phyloP scores from a whole-genome alignment of 2,888 invertebrate species.

The Ormyrus rosae region DNA sequence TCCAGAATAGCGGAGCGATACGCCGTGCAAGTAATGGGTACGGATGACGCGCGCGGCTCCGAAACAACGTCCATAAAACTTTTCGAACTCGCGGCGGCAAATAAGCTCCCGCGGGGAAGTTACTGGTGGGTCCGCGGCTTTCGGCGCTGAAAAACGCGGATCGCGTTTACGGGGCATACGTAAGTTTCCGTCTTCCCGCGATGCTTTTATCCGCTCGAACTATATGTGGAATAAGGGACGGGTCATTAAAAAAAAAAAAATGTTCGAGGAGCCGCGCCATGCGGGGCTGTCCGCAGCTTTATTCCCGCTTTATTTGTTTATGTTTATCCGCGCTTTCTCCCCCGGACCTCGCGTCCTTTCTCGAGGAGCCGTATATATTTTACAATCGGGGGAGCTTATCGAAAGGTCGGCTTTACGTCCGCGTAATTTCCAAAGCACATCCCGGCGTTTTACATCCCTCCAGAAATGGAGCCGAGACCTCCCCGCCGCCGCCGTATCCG shows the following conservation, averaged over 20 bases:
- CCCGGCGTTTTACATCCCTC: no score
- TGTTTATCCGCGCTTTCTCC: slow-evolving; percentile 17
- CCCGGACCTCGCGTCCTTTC: neutral
- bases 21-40: no score
- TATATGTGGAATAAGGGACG: no score
- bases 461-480: no score
- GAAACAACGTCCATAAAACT: slow-evolving; percentile 33
- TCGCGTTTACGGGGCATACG: neutral
- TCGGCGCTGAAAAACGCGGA: neutral
- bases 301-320: slow-evolving; percentile 12
- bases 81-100: neutral
- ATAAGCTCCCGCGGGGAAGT: slow-evolving; percentile 29
- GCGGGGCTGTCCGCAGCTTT: neutral
- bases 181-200: neutral
- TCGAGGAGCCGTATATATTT: neutral
- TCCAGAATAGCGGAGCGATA: no score
- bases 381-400: slow-evolving; percentile 16
- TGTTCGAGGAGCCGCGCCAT: no score
- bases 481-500: no score
- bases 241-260: slow-evolving; percentile 4
- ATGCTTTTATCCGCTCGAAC: no score
- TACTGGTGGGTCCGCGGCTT: slow-evolving; percentile 12
- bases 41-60: no score
- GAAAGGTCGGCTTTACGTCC: slow-evolving; percentile 9
- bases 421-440: slow-evolving; percentile 26